These are phyloP conservation scores for Etheostoma cragini DNA, from an alignment of 2,113 vertebrate species.

Conservation along the genomic window DNA sequence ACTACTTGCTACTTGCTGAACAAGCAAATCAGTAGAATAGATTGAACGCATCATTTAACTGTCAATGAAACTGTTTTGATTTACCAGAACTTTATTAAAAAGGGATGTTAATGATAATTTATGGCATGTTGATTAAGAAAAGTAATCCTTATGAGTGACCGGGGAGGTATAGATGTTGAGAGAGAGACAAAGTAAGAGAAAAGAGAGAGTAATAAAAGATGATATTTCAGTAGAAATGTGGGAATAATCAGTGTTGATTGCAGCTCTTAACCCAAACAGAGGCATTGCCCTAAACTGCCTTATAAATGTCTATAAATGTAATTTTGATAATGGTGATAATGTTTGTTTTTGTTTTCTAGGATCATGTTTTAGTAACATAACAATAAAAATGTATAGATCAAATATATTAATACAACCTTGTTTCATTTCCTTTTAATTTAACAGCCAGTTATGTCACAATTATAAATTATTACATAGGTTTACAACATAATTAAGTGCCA, in stretches of 20 bases:
- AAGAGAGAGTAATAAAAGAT: neutral
- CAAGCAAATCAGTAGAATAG: too few relatives aligned
- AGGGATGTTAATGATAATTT: neutral
- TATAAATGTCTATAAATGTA: slow-evolving; percentile 6
- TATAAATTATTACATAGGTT: neutral
- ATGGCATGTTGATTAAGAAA: neutral
- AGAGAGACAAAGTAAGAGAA: neutral
- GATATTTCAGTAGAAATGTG: neutral
- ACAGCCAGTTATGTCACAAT: neutral
- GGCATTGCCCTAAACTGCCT: slow-evolving; percentile 15
- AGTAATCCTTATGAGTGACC: neutral
- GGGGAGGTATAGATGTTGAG: slow-evolving; percentile 1
- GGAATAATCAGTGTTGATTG: neutral
- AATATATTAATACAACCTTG: neutral
- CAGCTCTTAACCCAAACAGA: neutral
- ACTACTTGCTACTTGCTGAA: neutral
- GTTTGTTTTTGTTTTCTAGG: neutral
- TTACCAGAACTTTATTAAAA: neutral
- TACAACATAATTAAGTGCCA: neutral
- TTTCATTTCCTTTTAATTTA: neutral
- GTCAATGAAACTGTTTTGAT: neutral
- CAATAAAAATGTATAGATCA: slow-evolving; percentile 16
- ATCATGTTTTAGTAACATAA: slow-evolving; percentile 17
- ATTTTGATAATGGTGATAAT: neutral
- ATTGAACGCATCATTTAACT: neutral